A percentile compares a stretch with the other conserved stretches of the same genome.
phyloP scores from a whole-genome alignment of 2,888 invertebrate species.

The Liodrosophila aerea region DNA sequence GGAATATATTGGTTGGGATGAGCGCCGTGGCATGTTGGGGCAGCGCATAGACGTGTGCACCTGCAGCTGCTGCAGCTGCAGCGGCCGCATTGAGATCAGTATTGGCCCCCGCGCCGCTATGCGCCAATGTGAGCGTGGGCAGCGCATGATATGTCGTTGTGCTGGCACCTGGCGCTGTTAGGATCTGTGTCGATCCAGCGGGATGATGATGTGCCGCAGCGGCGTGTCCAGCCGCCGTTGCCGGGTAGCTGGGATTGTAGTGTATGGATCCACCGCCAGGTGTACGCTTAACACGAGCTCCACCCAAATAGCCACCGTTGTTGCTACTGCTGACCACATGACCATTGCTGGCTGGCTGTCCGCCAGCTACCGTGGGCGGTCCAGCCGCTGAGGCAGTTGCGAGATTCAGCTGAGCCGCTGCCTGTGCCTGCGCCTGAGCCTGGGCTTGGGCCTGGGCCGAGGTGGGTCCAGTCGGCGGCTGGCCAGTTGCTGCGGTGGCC shows the following conservation, averaged over 20 bases:
- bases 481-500: slow-evolving; percentile 62
- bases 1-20: slow-evolving; percentile 82
- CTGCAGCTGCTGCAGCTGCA: slow-evolving; percentile 64
- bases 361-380: slow-evolving; percentile 65
- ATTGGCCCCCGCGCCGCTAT: slow-evolving; percentile 65
- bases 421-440: slow-evolving; percentile 44
- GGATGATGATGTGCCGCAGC: slow-evolving; percentile 53
- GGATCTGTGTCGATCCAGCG: slow-evolving; percentile 55
- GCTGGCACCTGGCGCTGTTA: slow-evolving; percentile 59
- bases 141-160: slow-evolving; percentile 80
- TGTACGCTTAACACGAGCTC: slow-evolving; percentile 79
- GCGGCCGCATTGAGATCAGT: slow-evolving; percentile 74
- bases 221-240: slow-evolving; percentile 37
- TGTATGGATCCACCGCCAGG: slow-evolving; percentile 68
- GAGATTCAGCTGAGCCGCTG: slow-evolving; percentile 65
- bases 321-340: slow-evolving; percentile 29
- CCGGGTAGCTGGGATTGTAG: slow-evolving; percentile 63
- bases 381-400: slow-evolving; percentile 74
- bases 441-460: slow-evolving; percentile 34
- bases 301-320: slow-evolving; percentile 61
- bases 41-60: slow-evolving; percentile 80
- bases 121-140: slow-evolving; percentile 76
- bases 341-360: slow-evolving; percentile 42
- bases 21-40: slow-evolving; percentile 80
- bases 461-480: slow-evolving; percentile 33